Conservation (phyloP, 2,888 invertebrate species). For the Eudasyphora cyanicolor region DNA sequence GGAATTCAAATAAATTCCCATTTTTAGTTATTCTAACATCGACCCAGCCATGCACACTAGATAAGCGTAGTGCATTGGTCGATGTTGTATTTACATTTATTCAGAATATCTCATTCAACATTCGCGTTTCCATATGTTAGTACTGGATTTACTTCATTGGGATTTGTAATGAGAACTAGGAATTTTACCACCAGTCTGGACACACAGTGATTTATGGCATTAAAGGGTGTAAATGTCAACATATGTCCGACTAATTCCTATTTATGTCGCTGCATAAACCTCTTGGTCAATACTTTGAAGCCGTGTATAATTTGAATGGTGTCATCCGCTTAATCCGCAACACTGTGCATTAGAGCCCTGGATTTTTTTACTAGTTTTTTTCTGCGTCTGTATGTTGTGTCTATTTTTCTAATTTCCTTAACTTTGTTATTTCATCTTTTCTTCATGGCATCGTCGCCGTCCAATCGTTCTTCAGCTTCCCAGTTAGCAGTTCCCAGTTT, state of each 20-base stretch:
- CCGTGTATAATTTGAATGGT: neutral
- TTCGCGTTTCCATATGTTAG: too few relatives aligned
- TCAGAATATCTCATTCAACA: too few relatives aligned
- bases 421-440: constrained; percentile 64
- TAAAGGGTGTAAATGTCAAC: neutral
- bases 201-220: too few relatives aligned
- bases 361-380: neutral
- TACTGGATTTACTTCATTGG: too few relatives aligned
- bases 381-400: constrained; percentile 9
- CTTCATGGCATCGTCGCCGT: constrained; percentile 1
- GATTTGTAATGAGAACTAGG: too few relatives aligned
- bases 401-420: constrained; percentile 64
- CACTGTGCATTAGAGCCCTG: constrained; percentile 9
- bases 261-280: neutral
- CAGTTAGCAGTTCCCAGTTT: too few relatives aligned
- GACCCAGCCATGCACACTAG: too few relatives aligned
- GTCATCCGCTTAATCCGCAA: neutral
- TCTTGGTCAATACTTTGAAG: neutral
- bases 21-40: too few relatives aligned
- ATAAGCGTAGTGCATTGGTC: too few relatives aligned
- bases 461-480: constrained; percentile 14
- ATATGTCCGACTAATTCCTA: neutral
- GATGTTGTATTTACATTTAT: too few relatives aligned
- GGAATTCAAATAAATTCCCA: too few relatives aligned
- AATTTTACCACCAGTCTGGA: too few relatives aligned